phyloP scores from a whole-genome alignment of 2,888 invertebrate species.

The Amphipyra berbera region DNA sequence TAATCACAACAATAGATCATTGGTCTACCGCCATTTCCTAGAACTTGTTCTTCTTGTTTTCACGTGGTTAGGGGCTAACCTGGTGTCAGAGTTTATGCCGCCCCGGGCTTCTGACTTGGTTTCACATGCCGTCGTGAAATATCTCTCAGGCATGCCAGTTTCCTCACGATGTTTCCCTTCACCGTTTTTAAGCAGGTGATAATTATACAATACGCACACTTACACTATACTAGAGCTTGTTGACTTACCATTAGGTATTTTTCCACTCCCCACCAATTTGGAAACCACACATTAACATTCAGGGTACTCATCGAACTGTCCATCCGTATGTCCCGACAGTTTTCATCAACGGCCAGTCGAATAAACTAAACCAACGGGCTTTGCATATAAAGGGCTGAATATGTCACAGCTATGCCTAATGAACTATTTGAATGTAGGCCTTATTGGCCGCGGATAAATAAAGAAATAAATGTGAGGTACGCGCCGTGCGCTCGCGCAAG shows the following conservation, averaged over 20 bases:
- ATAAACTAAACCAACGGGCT: constrained; percentile 76
- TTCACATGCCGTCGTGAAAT: too few relatives aligned
- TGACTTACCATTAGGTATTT: constrained; percentile 36
- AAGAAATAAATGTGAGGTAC: constrained; percentile 82
- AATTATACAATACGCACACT: too few relatives aligned
- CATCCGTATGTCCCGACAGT: constrained; percentile 64
- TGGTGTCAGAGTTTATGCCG: too few relatives aligned
- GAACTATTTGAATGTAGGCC: constrained; percentile 88
- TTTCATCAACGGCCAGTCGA: constrained; percentile 78
- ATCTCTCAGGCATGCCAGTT: too few relatives aligned
- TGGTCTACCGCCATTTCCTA: too few relatives aligned
- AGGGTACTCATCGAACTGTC: constrained; percentile 18
- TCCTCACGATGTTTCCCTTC: too few relatives aligned
- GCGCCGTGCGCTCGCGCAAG: constrained; percentile 77
- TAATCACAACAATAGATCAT: too few relatives aligned
- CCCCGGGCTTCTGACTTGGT: too few relatives aligned
- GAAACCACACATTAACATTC: constrained; percentile 25
- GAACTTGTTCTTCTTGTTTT: too few relatives aligned
- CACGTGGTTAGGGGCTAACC: too few relatives aligned
- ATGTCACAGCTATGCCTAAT: constrained; percentile 79
- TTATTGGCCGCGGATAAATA: constrained; percentile 84
- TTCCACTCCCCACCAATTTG: constrained; percentile 26
- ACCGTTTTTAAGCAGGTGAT: too few relatives aligned
- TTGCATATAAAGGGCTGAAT: constrained; percentile 83
- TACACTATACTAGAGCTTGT: neutral